Evolutionary conservation across 2,113 vertebrate species (phyloP).

Genomic region (Sapajus apella): DNA sequence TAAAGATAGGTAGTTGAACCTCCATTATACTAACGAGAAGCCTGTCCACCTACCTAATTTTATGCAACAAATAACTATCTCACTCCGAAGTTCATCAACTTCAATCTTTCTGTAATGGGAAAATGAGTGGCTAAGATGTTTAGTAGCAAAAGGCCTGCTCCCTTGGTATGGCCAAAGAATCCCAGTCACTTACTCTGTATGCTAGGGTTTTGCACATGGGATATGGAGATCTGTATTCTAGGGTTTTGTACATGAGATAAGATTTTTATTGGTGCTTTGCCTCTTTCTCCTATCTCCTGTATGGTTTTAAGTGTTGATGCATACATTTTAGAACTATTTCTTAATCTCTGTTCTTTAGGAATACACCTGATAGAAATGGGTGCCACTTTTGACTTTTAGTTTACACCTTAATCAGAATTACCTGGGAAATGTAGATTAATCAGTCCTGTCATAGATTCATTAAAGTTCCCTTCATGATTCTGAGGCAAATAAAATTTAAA

Average conservation of each 20-base stretch:
- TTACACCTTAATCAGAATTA: constrained; percentile 17
- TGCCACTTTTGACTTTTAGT: constrained; percentile 29
- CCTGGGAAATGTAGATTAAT: neutral
- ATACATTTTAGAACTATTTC: neutral
- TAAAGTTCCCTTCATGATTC: neutral
- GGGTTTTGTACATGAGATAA: neutral
- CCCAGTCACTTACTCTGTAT: neutral
- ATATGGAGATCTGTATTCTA: neutral
- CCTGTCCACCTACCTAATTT: neutral
- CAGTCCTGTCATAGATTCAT: neutral
- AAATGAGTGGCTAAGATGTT: neutral
- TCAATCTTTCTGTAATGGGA: neutral
- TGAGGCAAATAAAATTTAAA: neutral
- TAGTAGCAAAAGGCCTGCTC: neutral
- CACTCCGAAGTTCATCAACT: neutral
- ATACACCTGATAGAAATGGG: neutral
- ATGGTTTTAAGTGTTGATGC: neutral
- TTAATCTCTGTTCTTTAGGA: constrained; percentile 32
- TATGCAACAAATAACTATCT: neutral
- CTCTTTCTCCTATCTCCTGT: neutral
- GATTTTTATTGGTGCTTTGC: neutral
- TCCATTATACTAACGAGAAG: neutral
- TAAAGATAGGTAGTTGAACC: neutral
- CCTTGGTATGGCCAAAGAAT: neutral
- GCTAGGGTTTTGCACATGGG: neutral